Evolutionary conservation across 2,113 vertebrate genomes (phyloP).

Genomic region (Notarius lentiginosus): DNA sequence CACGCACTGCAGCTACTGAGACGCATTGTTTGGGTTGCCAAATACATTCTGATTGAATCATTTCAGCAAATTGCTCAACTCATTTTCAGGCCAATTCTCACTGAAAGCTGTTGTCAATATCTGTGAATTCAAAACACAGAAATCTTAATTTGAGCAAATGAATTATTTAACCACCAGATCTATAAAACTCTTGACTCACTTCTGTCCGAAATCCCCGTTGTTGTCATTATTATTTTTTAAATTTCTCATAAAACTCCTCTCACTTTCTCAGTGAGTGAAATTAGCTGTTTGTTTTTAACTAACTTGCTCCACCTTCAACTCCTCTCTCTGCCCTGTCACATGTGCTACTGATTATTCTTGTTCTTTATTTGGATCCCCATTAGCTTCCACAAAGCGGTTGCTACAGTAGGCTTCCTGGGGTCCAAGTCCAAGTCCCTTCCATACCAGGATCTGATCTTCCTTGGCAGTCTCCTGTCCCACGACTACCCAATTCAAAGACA

Average conservation of each 20-base stretch:
- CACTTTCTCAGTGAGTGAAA: not conserved
- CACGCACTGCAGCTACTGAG: slow-evolving; percentile 22
- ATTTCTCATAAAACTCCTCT: not conserved
- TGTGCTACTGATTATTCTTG: not conserved
- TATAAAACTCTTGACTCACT: not conserved
- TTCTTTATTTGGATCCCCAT: too few species aligned
- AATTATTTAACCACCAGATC: not conserved
- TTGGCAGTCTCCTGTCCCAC: too few species aligned
- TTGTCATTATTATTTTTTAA: not conserved
- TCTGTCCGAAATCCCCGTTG: not conserved
- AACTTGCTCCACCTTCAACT: not conserved
- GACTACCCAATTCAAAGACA: too few species aligned
- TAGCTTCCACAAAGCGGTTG: too few species aligned
- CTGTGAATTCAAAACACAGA: not conserved
- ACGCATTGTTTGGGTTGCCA: slow-evolving; percentile 30
- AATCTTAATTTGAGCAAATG: not conserved
- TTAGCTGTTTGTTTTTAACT: not conserved
- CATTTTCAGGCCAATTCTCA: not conserved
- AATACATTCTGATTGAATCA: slow-evolving; percentile 18
- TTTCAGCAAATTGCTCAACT: not conserved
- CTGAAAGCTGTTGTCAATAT: not conserved
- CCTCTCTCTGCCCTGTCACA: not conserved
- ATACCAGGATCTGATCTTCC: too few species aligned
- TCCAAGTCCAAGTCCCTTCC: too few species aligned
- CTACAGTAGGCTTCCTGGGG: too few species aligned